A percentile compares a stretch with the other conserved stretches of the same genome.
phyloP scores from a whole-genome alignment of 2,797 vertebrate species.

The Emys orbicularis region DNA sequence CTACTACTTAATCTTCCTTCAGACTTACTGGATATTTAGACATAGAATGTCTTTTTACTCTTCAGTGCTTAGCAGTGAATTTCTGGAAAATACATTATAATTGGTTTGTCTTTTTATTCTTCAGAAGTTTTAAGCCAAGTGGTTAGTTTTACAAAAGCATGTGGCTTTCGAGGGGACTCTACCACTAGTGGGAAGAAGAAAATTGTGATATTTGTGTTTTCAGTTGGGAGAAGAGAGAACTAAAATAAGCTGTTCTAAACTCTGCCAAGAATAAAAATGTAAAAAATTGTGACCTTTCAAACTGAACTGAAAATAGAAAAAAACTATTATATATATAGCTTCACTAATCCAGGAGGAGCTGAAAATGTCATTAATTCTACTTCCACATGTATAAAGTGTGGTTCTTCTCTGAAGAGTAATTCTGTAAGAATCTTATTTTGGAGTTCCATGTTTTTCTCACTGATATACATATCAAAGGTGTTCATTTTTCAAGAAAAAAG shows the following conservation, averaged over 20 bases:
- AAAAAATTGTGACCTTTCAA: neutral
- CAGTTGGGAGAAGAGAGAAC: neutral
- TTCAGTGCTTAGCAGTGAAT: neutral
- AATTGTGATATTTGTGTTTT: neutral
- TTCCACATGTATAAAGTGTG: neutral
- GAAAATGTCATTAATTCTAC: neutral
- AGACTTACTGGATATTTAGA: neutral
- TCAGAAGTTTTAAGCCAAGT: neutral
- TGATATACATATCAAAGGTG: neutral
- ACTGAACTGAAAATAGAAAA: neutral
- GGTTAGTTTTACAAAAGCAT: neutral
- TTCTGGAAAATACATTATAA: neutral
- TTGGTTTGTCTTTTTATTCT: neutral
- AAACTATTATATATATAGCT: rapidly evolving
- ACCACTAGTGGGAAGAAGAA: rapidly evolving
- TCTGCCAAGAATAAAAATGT: neutral
- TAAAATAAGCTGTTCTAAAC: neutral
- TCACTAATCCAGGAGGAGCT: neutral
- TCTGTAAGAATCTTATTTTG: neutral
- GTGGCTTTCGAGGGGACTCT: neutral
- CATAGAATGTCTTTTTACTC: neutral
- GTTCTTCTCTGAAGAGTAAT: neutral
- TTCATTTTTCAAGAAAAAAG: neutral
- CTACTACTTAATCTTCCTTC: neutral
- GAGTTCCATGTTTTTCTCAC: neutral